A percentile compares a stretch with the other conserved stretches of the same genome.
These are phyloP conservation scores for Dromaius novaehollandiae DNA, from an alignment of 2,113 vertebrate species.

Conservation along the genomic window DNA sequence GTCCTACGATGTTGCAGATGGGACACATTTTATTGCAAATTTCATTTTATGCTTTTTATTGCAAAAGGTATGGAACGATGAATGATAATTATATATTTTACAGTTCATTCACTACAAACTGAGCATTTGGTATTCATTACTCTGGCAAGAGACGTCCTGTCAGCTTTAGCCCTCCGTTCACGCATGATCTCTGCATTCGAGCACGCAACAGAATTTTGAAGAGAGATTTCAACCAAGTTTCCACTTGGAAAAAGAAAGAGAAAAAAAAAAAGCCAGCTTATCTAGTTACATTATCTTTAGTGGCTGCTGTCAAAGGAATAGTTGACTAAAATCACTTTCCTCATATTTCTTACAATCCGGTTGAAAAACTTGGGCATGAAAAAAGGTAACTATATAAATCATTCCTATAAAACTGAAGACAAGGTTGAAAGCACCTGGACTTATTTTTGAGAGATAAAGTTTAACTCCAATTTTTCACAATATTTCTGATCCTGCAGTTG, in stretches of 20 bases:
- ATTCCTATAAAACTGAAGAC: constrained; percentile 41
- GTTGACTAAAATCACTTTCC: constrained; percentile 27
- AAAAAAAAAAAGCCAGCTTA: not conserved
- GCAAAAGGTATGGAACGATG: constrained; percentile 54
- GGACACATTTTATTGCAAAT: constrained; percentile 61
- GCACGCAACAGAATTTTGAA: not conserved
- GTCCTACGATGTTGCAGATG: constrained; percentile 45
- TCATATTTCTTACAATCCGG: constrained; percentile 7
- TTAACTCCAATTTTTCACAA: constrained; percentile 19
- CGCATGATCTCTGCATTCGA: constrained; percentile 21
- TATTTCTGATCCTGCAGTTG: not conserved
- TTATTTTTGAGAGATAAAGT: constrained; percentile 60
- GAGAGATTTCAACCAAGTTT: not conserved
- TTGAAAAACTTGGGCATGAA: constrained; percentile 24
- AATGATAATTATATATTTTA: constrained; percentile 72
- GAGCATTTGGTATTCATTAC: constrained; percentile 61
- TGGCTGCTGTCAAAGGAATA: constrained; percentile 21
- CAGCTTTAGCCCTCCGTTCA: constrained; percentile 43
- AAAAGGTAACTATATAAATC: constrained; percentile 57
- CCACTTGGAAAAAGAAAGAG: not conserved
- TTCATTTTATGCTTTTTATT: constrained; percentile 72
- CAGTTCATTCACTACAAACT: constrained; percentile 67
- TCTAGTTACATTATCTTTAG: not conserved
- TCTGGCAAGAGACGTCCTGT: constrained; percentile 32
- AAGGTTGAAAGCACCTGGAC: constrained; percentile 60